Conservation (phyloP, 2,113 vertebrate genomes). For the Cyanistes caeruleus region DNA sequence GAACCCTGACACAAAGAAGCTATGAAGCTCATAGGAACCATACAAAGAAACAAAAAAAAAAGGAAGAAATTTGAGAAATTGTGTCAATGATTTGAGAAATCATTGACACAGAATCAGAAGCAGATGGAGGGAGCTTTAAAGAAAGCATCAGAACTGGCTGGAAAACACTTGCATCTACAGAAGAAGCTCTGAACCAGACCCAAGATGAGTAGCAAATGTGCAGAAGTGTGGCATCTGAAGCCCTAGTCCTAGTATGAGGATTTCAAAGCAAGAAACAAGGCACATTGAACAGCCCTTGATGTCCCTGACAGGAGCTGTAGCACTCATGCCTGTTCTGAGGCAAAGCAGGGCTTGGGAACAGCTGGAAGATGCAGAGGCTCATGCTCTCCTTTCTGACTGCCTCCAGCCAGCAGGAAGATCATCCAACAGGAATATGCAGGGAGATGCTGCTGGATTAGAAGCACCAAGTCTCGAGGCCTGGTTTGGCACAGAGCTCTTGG, state of each 20-base stretch:
- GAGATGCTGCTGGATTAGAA: background rate
- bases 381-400: background rate
- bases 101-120: background rate
- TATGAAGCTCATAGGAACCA: background rate
- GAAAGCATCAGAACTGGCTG: background rate
- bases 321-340: background rate
- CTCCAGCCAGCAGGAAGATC: background rate
- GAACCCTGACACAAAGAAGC: background rate
- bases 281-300: background rate
- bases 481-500: background rate
- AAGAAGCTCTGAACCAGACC: background rate
- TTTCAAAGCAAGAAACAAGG: background rate
- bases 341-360: background rate
- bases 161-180: background rate
- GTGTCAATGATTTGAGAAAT: no score
- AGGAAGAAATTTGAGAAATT: background rate
- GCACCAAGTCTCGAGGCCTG: rapidly evolving
- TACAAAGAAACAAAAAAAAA: background rate
- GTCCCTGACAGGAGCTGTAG: background rate
- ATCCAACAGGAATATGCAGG: background rate
- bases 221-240: background rate
- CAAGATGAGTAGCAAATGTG: background rate
- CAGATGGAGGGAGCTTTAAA: background rate
- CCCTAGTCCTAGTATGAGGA: background rate
- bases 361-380: background rate